Conservation (phyloP, 2,888 invertebrate species). For the Lasioglossum morio region DNA sequence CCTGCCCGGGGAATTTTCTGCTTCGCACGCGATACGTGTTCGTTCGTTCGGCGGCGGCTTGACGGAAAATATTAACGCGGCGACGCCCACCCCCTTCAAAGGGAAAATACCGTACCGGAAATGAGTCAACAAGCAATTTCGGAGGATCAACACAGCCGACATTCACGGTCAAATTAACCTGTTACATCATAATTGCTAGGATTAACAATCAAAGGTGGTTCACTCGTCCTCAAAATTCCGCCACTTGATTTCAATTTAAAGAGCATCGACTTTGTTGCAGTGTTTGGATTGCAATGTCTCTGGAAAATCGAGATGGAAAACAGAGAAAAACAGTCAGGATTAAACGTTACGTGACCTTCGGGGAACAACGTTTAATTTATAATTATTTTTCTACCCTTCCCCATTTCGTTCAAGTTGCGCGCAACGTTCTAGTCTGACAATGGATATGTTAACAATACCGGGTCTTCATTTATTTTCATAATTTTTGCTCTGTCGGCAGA, state of each 20-base stretch:
- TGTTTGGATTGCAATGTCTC: background rate
- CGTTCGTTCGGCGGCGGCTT: background rate
- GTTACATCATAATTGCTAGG: background rate
- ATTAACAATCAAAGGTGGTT: background rate
- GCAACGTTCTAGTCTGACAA: background rate
- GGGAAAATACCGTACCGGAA: constrained; percentile 6
- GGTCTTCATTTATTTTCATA: background rate
- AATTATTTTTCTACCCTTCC: background rate
- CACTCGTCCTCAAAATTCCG: background rate
- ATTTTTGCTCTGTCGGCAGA: background rate
- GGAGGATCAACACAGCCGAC: background rate
- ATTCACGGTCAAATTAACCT: background rate
- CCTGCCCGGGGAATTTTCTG: constrained; percentile 1
- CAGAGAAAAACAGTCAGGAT: background rate
- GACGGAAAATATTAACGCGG: background rate
- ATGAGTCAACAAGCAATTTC: constrained; percentile 16
- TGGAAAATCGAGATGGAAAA: background rate
- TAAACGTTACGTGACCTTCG: background rate
- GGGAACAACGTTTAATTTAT: background rate
- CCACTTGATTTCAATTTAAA: background rate
- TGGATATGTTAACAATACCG: background rate
- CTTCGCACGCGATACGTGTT: constrained; percentile 10
- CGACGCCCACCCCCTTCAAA: background rate
- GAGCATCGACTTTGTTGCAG: background rate
- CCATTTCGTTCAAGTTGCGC: background rate